phyloP scores from a whole-genome alignment of 2,113 vertebrate genomes.

The Gavia stellata region DNA sequence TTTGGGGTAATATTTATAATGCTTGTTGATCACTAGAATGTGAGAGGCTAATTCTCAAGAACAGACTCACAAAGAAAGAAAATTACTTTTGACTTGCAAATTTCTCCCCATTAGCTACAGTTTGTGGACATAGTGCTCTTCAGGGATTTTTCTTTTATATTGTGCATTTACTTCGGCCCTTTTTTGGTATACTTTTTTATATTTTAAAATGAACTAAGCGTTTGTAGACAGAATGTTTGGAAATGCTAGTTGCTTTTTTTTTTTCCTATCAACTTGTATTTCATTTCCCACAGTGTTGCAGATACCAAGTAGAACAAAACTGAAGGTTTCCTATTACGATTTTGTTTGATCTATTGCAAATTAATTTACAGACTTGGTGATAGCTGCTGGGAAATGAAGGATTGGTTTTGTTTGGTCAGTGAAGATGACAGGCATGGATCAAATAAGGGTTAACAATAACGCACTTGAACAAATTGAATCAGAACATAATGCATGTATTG shows the following conservation, averaged over 20 bases:
- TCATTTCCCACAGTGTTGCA: slow-evolving; percentile 18
- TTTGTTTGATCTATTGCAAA: slow-evolving; percentile 54
- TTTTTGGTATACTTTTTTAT: not conserved
- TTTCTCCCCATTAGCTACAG: slow-evolving; percentile 37
- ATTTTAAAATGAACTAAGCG: not conserved
- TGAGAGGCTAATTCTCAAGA: slow-evolving; percentile 42
- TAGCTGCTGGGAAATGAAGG: slow-evolving; percentile 58
- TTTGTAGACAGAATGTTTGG: not conserved
- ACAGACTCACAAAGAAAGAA: slow-evolving; percentile 39
- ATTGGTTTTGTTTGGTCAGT: slow-evolving; percentile 51
- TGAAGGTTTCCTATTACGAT: slow-evolving; percentile 29
- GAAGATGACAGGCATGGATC: slow-evolving; percentile 65
- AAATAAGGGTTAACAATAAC: slow-evolving; percentile 73
- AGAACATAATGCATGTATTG: slow-evolving; percentile 71
- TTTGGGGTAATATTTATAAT: slow-evolving; percentile 46
- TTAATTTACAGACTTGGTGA: slow-evolving; percentile 37
- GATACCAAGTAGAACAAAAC: slow-evolving; percentile 14
- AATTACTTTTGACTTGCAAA: slow-evolving; percentile 59
- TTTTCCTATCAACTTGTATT: not conserved
- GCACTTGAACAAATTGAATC: slow-evolving; percentile 68
- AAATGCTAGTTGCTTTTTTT: not conserved
- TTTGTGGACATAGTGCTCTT: slow-evolving; percentile 19
- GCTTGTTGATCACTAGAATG: slow-evolving; percentile 39
- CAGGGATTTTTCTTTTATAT: slow-evolving; percentile 29
- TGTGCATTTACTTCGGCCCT: not conserved